These are phyloP conservation scores for Maccullochella peelii DNA, from an alignment of 2,113 vertebrate genomes.

Conservation along the genomic window DNA sequence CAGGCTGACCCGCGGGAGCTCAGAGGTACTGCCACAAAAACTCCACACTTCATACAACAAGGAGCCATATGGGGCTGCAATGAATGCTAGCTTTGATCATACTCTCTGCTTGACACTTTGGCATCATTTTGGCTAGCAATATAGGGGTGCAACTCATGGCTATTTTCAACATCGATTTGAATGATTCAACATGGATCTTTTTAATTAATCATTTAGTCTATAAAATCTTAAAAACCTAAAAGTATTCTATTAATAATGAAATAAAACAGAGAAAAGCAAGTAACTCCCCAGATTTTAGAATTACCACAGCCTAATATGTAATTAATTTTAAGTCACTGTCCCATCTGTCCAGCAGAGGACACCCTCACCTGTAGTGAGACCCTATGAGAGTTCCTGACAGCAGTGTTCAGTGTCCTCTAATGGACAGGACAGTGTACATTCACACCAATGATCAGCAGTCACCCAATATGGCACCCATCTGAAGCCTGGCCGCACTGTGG, in stretches of 20 bases:
- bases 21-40: conserved; percentile 76
- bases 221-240: not conserved
- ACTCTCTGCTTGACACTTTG: not conserved
- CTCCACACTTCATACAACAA: not conserved
- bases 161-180: not conserved
- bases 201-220: not conserved
- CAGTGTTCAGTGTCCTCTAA: not conserved
- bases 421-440: not conserved
- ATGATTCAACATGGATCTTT: not conserved
- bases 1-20: conserved; percentile 84
- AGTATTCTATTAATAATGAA: not conserved
- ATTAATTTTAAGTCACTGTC: not conserved
- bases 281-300: not conserved
- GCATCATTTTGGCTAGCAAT: not conserved
- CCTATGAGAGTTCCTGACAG: not conserved
- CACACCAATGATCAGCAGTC: not conserved
- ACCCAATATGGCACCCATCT: not conserved
- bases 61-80: not conserved
- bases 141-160: not conserved
- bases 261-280: not conserved
- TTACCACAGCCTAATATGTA: too few species aligned
- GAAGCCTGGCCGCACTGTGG: not conserved
- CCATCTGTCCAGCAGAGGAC: conserved; percentile 48
- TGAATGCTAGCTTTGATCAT: too few species aligned
- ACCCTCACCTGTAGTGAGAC: not conserved